Percentiles rank a stretch among this genome's conserved stretches.
phyloP scores from a whole-genome alignment of 1,140 invertebrate genomes.

The Temnothorax curvispinosus region DNA sequence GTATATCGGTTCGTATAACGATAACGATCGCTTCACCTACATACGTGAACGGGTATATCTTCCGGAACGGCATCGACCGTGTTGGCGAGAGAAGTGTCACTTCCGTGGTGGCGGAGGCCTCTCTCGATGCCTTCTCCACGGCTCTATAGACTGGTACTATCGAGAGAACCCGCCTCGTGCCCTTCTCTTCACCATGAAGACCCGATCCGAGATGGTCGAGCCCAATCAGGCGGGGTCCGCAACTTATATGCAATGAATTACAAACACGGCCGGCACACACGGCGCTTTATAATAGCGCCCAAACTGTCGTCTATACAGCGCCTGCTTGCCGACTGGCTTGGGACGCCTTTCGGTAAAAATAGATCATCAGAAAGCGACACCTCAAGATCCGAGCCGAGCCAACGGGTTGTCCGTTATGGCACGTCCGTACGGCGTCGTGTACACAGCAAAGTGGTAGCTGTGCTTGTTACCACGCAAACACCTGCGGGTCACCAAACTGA shows the following conservation, averaged over 20 bases:
- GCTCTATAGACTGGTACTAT: background rate
- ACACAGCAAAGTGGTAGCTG: conserved; percentile 10
- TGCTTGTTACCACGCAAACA: background rate
- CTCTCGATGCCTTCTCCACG: background rate
- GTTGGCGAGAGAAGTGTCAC: conserved; percentile 23
- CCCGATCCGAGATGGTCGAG: conserved; percentile 4
- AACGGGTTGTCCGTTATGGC: conserved; percentile 17
- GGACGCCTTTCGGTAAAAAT: conserved; percentile 80
- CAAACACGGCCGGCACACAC: conserved; percentile 65
- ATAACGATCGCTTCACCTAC: conserved; percentile 51
- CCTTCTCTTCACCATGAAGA: conserved; percentile 38
- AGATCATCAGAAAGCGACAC: conserved; percentile 83
- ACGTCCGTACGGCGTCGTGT: conserved; percentile 24
- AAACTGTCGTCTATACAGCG: conserved; percentile 74
- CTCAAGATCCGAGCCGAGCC: conserved; percentile 70
- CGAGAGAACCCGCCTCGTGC: background rate
- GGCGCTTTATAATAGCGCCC: conserved; percentile 80
- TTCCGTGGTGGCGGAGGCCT: background rate
- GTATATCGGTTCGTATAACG: background rate
- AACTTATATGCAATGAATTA: conserved; percentile 76
- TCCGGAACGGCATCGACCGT: background rate
- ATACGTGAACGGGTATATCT: conserved; percentile 56
- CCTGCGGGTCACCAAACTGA: background rate
- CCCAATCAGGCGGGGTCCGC: conserved; percentile 10
- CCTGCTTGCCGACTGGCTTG: conserved; percentile 76